phyloP scores from a whole-genome alignment of 2,888 invertebrate species.

The Rosalia funebris region DNA sequence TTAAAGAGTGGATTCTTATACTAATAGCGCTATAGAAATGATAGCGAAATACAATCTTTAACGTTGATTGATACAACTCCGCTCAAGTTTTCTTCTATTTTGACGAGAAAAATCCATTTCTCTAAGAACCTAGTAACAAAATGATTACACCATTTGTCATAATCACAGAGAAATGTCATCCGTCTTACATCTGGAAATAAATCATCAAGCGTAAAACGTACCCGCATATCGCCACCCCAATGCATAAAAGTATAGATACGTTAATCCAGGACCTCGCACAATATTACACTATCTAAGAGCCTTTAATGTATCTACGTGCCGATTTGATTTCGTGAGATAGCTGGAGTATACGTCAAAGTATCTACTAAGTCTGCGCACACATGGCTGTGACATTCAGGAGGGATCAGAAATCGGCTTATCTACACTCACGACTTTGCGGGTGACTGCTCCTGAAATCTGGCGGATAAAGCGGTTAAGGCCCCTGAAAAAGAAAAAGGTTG shows the following conservation, averaged over 20 bases:
- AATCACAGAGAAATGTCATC: too few relatives aligned
- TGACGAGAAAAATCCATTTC: too few relatives aligned
- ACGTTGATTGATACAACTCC: too few relatives aligned
- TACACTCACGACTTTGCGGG: slow-evolving; percentile 54
- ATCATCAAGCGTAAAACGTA: not conserved
- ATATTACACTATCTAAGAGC: not conserved
- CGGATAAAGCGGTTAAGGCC: slow-evolving; percentile 54
- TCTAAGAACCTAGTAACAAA: too few relatives aligned
- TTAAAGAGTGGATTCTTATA: too few relatives aligned
- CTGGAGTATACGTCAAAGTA: slow-evolving; percentile 9
- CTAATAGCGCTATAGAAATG: too few relatives aligned
- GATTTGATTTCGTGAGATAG: slow-evolving; percentile 4
- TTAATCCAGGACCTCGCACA: not conserved
- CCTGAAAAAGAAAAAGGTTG: slow-evolving; percentile 30
- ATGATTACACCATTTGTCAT: too few relatives aligned
- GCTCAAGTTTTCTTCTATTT: too few relatives aligned
- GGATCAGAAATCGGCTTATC: slow-evolving; percentile 57
- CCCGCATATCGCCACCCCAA: not conserved
- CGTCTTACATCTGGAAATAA: not conserved
- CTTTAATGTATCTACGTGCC: slow-evolving; percentile 8
- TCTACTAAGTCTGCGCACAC: slow-evolving; percentile 50
- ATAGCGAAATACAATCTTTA: too few relatives aligned
- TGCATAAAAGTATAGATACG: not conserved
- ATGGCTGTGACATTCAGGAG: slow-evolving; percentile 51
- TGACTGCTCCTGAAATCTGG: slow-evolving; percentile 54